phyloP scores from a whole-genome alignment of 1,140 invertebrate genomes.

The Aphaenogaster rudis region DNA sequence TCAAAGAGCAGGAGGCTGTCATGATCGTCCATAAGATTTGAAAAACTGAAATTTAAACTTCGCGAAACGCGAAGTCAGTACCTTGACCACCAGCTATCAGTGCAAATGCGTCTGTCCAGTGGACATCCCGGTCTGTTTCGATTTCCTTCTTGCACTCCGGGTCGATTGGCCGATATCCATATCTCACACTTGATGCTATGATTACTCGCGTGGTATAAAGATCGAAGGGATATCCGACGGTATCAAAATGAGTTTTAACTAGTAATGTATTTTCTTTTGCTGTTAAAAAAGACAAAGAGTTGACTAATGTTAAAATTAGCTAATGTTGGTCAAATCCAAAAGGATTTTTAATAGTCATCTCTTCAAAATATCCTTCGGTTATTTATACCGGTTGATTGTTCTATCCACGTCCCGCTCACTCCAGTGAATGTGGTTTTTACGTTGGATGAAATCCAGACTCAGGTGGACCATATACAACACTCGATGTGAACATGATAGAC shows the following conservation, averaged over 20 bases:
- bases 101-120: constrained; percentile 49
- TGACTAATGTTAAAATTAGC: not conserved
- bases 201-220: not conserved
- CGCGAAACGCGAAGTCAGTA: not conserved
- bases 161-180: not conserved
- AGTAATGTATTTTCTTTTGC: not conserved
- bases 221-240: not conserved
- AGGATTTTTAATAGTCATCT: not conserved
- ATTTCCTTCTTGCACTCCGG: constrained; percentile 20
- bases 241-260: not conserved
- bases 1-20: constrained; percentile 85
- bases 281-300: not conserved
- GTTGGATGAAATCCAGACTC: not conserved
- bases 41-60: constrained; percentile 15
- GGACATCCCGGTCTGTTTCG: not conserved
- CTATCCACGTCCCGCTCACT: not conserved
- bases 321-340: not conserved
- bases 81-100: not conserved
- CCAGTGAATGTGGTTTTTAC: not conserved
- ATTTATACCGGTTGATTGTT: not conserved
- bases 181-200: not conserved
- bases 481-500: not conserved
- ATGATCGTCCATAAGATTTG: not conserved
- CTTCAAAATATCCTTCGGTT: not conserved
- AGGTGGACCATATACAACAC: not conserved